Base-by-base conservation (phyloP, 2,888 invertebrate genomes). In the Drosophila flavopinicola region DNA sequence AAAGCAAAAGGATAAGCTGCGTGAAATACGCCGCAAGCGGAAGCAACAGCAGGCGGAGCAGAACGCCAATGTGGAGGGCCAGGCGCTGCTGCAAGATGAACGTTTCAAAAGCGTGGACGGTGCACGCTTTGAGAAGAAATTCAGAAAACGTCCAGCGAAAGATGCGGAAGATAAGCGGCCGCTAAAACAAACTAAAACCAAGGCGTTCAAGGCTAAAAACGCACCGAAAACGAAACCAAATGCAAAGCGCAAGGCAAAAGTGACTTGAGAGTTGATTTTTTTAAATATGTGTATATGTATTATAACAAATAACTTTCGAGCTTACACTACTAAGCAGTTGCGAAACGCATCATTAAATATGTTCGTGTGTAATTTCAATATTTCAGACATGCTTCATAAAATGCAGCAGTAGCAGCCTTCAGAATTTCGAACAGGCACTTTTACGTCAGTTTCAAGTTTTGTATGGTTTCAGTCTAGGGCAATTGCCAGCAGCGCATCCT, bases 401-500 rank as follows among this genome's bases (percentile, higher is more conserved):
- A 74, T 78, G 56, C 63, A 78, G 45, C 44, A 32, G 45, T 15
- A 41, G 30, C 44, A 68, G 45, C 49, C 66, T 53, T 56, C 29
- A 42, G 47, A 38, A n/a, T 39, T 25, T 39, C 17, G 42, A 63
- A 39, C 35, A 73, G 82, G 72, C 78, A 71, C 68, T 66, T 68
- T 64, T 32, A 10, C 13, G 4, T 45, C 38, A 41, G 15, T 57
- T 56, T 35, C 29, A 39, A 23, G 20, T 58, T 30, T 44, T 27
- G n/a, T 11, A 23, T 37, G 35, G 38, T 35, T 44, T 90, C 83
- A 91, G 82, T 91, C 90, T 83, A 91, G 66, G 25, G 87, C 83
- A 63, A 97, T 94, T 2, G 98, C 98, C 90, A 96, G 93, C 0
- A 99, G 92, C 0, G 97, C 95, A 91, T 99, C 98, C 88, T 97